Evolutionary conservation across 2,888 invertebrate species (phyloP).

Genomic region (Agriopis aurantiaria): DNA sequence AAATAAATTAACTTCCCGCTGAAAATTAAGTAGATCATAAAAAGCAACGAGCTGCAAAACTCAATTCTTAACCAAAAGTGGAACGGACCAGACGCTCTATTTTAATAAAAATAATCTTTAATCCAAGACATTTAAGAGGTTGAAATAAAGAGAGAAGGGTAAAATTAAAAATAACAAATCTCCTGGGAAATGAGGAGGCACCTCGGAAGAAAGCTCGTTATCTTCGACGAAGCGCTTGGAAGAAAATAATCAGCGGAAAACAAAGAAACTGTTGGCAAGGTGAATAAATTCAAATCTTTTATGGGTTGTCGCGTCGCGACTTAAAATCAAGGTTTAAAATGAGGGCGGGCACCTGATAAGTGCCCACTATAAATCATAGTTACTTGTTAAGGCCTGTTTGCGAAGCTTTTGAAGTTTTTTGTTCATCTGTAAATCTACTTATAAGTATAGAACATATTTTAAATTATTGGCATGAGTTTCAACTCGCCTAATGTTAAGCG

Average conservation of each 20-base stretch:
- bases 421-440: no score
- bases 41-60: conserved; percentile 44
- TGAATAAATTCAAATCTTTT: conserved; percentile 56
- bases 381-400: no score
- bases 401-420: no score
- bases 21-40: conserved; percentile 39
- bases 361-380: no score
- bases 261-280: conserved; percentile 58
- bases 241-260: conserved; percentile 71
- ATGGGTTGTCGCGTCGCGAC: conserved; percentile 8
- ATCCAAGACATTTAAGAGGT: conserved; percentile 37
- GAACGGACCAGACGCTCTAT: conserved; percentile 36
- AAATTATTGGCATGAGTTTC: no score
- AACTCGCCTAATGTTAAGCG: no score
- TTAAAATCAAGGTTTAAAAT: neutral
- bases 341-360: no score
- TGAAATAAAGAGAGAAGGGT: conserved; percentile 48
- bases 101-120: conserved; percentile 41
- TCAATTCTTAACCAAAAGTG: conserved; percentile 39
- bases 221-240: conserved; percentile 62
- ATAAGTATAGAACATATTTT: no score
- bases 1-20: conserved; percentile 15
- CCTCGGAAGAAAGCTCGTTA: conserved; percentile 70
- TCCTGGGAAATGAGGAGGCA: conserved; percentile 70
- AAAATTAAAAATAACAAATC: conserved; percentile 72